These are phyloP conservation scores for Shinisaurus crocodilurus DNA, from an alignment of 2,113 vertebrate species.

Conservation along the genomic window DNA sequence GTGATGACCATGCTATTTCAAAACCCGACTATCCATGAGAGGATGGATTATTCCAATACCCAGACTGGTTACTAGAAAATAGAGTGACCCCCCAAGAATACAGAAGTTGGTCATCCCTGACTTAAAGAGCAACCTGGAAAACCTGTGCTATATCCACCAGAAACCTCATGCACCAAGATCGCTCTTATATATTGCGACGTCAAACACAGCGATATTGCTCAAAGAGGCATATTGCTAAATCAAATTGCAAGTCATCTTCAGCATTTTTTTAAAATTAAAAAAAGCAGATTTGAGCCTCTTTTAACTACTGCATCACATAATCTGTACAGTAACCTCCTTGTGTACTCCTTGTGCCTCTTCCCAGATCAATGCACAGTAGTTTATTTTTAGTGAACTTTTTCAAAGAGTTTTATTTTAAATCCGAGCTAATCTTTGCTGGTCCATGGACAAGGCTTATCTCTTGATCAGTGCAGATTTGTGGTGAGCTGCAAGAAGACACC, in stretches of 20 bases:
- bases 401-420: slow-evolving; percentile 78
- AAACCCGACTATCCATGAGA: neutral
- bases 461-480: slow-evolving; percentile 70
- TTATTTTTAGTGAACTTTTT: slow-evolving; percentile 74
- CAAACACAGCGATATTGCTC: no score
- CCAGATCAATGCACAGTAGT: slow-evolving; percentile 50
- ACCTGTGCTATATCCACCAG: slow-evolving; percentile 5
- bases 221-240: no score
- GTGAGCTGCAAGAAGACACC: slow-evolving; percentile 66
- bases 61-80: neutral
- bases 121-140: neutral
- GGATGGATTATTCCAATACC: neutral
- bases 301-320: neutral
- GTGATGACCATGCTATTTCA: neutral
- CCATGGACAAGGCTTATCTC: slow-evolving; percentile 71
- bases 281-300: neutral
- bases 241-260: no score
- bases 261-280: no score
- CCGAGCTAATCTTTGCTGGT: slow-evolving; percentile 73
- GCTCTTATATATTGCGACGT: neutral
- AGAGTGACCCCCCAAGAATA: neutral
- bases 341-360: slow-evolving; percentile 55
- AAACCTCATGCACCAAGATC: neutral
- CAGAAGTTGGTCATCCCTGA: neutral
- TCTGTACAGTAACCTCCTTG: slow-evolving; percentile 50